Base-by-base conservation (phyloP, 1,140 invertebrate species). In the Cylas formicarius region DNA sequence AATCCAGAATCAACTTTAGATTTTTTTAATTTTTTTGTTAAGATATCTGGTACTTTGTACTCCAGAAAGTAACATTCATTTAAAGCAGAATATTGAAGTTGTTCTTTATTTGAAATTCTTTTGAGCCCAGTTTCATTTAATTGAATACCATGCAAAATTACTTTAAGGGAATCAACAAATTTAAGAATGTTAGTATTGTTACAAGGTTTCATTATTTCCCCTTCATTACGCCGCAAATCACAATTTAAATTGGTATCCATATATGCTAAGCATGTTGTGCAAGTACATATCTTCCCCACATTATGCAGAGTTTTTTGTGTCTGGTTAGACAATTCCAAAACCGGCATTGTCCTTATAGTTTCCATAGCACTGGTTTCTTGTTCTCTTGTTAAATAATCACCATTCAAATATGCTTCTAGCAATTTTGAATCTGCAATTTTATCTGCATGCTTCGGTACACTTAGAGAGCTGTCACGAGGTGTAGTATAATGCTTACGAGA, bases 311-410 rank as follows among this genome's bases (percentile, higher is more conserved):
- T 51, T 45, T 41, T 38, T 26, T 59, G 48, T 5, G 57, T 57
- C 26, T 44, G 49, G 38, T 51, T 41, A 33, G 44, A 56, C 7
- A 59, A 33, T 53, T 61, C 58, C 17, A 53, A 53, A 14, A 60
- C 55, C 19, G 63, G 61, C 29, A 56, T 60, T 19, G 58, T 55
- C 37, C 58, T 55, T 11, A 66, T 47, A 2, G 57, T 62, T 35
- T 65, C 52, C 16, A 70, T 51, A 13, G 57, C 60, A 50, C 59
- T 48, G 9, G 51, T 48, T 39, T 68, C 61, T 18, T 65, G 58
- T 9, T 44, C 44, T 33, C 33, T 43, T 7, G 46, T 55, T 52
- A 65, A 57, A 42, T 62, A 52, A 34, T 64, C 60, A 2, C 56
- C 63, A 33, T 47, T 46, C 24, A 62, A 47, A 44, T 53, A 62